Evolutionary conservation across 2,113 vertebrate genomes (phyloP).

Genomic region (Calyptomena viridis): DNA sequence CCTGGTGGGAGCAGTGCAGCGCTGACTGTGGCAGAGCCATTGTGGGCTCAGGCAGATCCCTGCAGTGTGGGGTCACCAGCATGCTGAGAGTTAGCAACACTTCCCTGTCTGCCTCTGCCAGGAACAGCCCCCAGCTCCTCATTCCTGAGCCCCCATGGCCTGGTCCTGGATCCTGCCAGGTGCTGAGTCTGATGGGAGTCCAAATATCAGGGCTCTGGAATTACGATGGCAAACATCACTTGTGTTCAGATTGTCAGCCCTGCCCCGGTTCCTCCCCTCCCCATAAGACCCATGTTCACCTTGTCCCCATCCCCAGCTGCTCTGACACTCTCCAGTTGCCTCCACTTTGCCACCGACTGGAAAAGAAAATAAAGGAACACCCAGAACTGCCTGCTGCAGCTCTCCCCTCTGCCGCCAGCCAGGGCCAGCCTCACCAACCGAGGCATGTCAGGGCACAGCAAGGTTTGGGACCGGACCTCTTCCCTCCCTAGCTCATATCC

Average conservation of each 20-base stretch:
- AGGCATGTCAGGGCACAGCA: background rate
- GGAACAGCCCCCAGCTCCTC: fast-evolving
- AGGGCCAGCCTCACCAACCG: constrained; percentile 43
- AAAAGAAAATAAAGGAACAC: background rate
- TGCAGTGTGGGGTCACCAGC: background rate
- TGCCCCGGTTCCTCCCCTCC: background rate
- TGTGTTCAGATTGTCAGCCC: fast-evolving
- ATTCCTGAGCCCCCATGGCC: background rate
- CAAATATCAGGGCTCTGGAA: background rate
- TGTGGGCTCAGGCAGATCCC: background rate
- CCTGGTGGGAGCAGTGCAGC: background rate
- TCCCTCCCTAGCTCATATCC: background rate
- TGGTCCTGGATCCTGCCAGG: fast-evolving
- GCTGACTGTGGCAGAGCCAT: background rate
- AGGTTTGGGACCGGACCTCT: background rate
- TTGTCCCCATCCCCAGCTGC: background rate
- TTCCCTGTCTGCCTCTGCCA: background rate
- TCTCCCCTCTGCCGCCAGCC: background rate
- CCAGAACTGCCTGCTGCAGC: background rate
- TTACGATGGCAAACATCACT: background rate
- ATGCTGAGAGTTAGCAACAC: background rate
- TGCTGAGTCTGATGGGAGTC: background rate
- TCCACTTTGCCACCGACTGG: fast-evolving
- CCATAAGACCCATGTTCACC: background rate
- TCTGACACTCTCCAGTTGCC: background rate